Conservation (phyloP, 2,113 vertebrate species). For the Epinephelus fuscoguttatus region DNA sequence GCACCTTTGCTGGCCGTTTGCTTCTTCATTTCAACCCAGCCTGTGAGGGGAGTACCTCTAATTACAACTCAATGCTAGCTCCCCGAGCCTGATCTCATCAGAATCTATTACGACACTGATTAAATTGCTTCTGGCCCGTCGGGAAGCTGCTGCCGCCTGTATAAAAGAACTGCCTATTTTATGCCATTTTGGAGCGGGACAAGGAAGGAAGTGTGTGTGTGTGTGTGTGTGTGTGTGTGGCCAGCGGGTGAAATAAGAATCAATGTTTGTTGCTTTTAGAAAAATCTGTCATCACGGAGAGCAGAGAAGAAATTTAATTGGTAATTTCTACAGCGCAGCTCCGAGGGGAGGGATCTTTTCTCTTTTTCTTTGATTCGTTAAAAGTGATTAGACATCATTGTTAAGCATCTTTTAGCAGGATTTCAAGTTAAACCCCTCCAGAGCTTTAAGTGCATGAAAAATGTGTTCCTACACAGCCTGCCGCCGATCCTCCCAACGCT, state of each 20-base stretch:
- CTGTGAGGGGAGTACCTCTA: constrained; percentile 78
- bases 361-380: constrained; percentile 46
- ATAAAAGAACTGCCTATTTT: constrained; percentile 55
- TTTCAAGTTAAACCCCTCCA: constrained; percentile 67
- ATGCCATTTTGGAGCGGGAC: constrained; percentile 38
- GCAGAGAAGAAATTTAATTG: constrained; percentile 46
- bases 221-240: neutral
- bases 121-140: constrained; percentile 82
- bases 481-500: constrained; percentile 51
- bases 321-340: constrained; percentile 41
- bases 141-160: constrained; percentile 65
- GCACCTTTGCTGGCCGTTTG: constrained; percentile 64
- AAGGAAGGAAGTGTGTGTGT: constrained; percentile 20
- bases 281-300: constrained; percentile 19
- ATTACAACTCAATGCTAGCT: constrained; percentile 86
- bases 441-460: constrained; percentile 64
- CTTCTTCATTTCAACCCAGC: constrained; percentile 71
- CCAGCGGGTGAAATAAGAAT: constrained; percentile 4
- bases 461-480: constrained; percentile 55
- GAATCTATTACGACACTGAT: constrained; percentile 87
- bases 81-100: constrained; percentile 84
- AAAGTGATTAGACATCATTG: constrained; percentile 66
- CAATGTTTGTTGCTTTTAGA: constrained; percentile 45
- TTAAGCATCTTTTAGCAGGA: constrained; percentile 60
- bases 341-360: constrained; percentile 17